A percentile compares a stretch with the other conserved stretches of the same genome.
These are phyloP conservation scores for Metallyticus violacea DNA, from an alignment of 2,888 invertebrate species.

Conservation along the genomic window DNA sequence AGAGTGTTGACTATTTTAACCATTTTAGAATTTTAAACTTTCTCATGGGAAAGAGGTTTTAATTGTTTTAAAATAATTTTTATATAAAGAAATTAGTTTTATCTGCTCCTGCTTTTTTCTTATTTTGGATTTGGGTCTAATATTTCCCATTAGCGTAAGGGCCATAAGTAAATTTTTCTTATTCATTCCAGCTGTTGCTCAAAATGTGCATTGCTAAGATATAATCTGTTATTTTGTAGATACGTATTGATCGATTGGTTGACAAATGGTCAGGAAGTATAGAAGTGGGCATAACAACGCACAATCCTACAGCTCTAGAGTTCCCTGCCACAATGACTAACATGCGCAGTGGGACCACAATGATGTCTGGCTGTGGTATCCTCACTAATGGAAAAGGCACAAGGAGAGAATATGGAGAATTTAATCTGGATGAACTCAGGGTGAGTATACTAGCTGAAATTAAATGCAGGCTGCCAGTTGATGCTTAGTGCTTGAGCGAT, in stretches of 20 bases:
- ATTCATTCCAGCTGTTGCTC: no score
- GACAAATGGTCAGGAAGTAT: constrained; percentile 95
- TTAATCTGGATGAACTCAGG: constrained; percentile 88
- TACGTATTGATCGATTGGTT: constrained; percentile 87
- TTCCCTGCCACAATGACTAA: constrained; percentile 98
- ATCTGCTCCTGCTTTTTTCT: no score
- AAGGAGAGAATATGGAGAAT: constrained; percentile 86
- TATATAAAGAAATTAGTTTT: no score
- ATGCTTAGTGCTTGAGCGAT: no score
- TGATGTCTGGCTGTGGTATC: constrained; percentile 97
- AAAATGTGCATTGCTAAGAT: background rate
- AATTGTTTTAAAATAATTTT: no score
- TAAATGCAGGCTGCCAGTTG: no score
- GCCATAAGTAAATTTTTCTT: no score
- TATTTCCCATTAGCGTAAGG: no score
- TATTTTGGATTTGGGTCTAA: no score
- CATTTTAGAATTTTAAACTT: no score
- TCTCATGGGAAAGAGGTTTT: no score
- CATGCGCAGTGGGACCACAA: constrained; percentile 85
- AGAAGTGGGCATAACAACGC: constrained; percentile 91
- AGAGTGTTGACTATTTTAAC: no score
- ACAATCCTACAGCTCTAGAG: constrained; percentile 83
- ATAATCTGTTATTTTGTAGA: constrained; percentile 48
- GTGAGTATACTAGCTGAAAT: constrained; percentile 48
- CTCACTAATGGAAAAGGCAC: constrained; percentile 95